These are phyloP conservation scores for Apodemus sylvaticus DNA, from an alignment of 2,113 vertebrate species.

Conservation along the genomic window DNA sequence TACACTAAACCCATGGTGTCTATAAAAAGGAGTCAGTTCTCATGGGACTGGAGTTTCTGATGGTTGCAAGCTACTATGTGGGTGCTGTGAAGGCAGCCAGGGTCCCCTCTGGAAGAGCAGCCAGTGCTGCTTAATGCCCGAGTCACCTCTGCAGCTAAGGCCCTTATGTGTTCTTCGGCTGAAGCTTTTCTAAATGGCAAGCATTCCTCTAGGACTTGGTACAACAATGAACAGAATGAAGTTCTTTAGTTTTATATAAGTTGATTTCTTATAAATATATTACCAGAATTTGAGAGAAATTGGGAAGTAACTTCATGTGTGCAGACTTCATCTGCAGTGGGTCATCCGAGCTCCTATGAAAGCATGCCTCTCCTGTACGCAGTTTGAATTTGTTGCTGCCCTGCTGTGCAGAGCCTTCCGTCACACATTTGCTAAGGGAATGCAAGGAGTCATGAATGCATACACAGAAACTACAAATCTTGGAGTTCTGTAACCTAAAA, in stretches of 20 bases:
- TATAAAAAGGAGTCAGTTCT: neutral
- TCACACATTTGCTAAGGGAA: neutral
- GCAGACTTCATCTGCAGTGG: neutral
- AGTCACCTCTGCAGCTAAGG: neutral
- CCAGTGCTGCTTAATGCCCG: neutral
- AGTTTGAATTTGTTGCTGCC: neutral
- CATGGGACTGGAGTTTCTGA: neutral
- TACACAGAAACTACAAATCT: neutral
- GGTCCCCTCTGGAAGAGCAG: neutral
- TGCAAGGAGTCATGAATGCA: too few species aligned
- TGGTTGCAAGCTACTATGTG: neutral
- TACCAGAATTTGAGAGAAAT: conserved; percentile 4
- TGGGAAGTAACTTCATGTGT: neutral
- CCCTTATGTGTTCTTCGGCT: neutral
- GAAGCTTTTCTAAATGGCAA: neutral
- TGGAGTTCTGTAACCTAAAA: neutral
- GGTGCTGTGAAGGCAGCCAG: neutral
- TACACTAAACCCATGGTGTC: neutral
- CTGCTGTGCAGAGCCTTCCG: neutral
- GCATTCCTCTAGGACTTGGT: neutral
- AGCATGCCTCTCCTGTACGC: neutral
- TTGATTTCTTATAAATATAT: neutral
- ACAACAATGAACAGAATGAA: neutral
- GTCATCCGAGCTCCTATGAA: neutral
- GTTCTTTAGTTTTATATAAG: neutral